Conservation (phyloP, 2,888 invertebrate species). For the Thysanoteuthis rhombus region DNA sequence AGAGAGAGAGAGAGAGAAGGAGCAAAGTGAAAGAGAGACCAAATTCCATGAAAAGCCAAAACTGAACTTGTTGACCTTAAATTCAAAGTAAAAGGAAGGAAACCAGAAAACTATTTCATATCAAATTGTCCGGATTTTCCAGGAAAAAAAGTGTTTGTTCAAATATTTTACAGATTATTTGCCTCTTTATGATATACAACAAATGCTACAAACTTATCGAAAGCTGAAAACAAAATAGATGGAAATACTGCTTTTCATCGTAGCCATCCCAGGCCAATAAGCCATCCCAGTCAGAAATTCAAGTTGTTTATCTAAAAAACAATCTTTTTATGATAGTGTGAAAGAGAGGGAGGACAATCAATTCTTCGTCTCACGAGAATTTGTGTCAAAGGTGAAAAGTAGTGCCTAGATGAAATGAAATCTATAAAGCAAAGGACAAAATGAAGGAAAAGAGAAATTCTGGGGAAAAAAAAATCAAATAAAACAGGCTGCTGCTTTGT, state of each 20-base stretch:
- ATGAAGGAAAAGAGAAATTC: too few relatives aligned
- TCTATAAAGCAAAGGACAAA: too few relatives aligned
- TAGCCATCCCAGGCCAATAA: too few relatives aligned
- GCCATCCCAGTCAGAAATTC: too few relatives aligned
- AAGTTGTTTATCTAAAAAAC: too few relatives aligned
- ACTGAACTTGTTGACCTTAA: neutral
- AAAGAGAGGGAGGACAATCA: too few relatives aligned
- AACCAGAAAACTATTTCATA: neutral
- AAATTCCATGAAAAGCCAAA: neutral
- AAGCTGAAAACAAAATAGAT: neutral
- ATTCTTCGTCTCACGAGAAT: too few relatives aligned
- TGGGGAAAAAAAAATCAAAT: neutral
- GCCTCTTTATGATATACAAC: neutral
- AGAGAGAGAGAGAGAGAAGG: neutral
- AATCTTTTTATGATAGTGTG: too few relatives aligned
- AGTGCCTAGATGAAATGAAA: too few relatives aligned
- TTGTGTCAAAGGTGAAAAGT: too few relatives aligned
- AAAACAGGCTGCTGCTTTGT: too few relatives aligned
- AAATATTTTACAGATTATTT: neutral
- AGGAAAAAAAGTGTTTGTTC: neutral
- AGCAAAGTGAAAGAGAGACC: neutral
- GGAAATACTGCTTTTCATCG: too few relatives aligned
- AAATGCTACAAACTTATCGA: neutral
- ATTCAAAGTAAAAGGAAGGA: neutral
- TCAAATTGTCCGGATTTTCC: neutral